Conservation (phyloP, 1,140 invertebrate species). For the Drosophila santomea region DNA sequence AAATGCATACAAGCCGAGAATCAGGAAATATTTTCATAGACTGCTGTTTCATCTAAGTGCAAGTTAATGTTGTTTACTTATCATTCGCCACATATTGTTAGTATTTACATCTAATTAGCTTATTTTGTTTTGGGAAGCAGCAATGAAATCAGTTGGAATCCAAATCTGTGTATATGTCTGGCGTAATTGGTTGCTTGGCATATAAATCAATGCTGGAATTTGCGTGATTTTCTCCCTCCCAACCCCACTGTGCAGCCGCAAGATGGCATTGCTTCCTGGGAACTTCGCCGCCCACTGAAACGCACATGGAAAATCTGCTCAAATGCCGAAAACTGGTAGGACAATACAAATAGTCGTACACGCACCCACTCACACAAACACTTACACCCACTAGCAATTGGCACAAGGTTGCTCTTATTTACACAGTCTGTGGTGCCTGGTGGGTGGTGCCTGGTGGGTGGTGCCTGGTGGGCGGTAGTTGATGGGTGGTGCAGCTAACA, state of each 20-base stretch:
- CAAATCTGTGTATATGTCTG: neutral
- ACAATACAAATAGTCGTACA: conserved; percentile 25
- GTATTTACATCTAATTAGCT: conserved; percentile 12
- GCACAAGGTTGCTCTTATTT: conserved; percentile 54
- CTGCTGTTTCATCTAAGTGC: neutral
- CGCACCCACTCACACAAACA: neutral
- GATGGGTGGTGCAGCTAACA: conserved; percentile 3
- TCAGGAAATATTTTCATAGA: neutral
- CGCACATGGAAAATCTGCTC: conserved; percentile 27
- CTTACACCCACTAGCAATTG: conserved; percentile 21
- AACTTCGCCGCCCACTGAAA: neutral
- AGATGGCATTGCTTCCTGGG: conserved; percentile 7
- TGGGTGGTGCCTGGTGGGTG: neutral
- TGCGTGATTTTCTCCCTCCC: neutral
- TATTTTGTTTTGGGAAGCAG: neutral
- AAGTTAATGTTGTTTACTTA: conserved; percentile 15
- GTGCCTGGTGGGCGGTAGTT: neutral
- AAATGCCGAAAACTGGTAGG: conserved; percentile 36
- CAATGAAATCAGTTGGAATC: conserved; percentile 18
- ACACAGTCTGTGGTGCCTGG: conserved; percentile 18
- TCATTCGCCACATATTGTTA: neutral
- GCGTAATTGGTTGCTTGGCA: conserved; percentile 10
- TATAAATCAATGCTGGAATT: conserved; percentile 17
- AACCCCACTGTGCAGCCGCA: conserved; percentile 21
- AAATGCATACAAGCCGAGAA: neutral